These are phyloP conservation scores for Prunella strophiata DNA, from an alignment of 2,797 vertebrate genomes.

Conservation along the genomic window DNA sequence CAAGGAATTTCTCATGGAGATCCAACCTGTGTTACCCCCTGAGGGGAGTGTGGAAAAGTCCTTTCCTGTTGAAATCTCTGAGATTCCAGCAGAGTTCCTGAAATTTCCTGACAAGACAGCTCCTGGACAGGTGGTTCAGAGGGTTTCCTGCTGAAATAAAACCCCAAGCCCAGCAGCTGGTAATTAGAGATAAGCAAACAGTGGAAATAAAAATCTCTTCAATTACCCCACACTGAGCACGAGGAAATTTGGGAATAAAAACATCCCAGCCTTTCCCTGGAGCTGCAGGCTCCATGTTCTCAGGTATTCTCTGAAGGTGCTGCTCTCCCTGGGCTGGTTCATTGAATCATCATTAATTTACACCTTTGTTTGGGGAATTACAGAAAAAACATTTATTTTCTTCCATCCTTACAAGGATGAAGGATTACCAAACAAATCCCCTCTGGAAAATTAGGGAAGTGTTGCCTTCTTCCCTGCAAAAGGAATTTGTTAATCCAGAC, in stretches of 20 bases:
- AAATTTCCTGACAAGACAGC: background rate
- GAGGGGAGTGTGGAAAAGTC: background rate
- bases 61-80: background rate
- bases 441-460: background rate
- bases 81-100: background rate
- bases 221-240: background rate
- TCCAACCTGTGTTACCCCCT: no score
- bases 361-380: background rate
- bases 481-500: background rate
- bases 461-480: background rate
- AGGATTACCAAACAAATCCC: background rate
- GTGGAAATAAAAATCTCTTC: background rate
- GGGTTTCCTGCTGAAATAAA: background rate
- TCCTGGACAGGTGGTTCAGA: background rate
- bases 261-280: background rate
- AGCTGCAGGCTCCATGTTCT: background rate
- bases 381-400: background rate
- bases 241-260: background rate
- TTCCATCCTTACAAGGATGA: background rate
- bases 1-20: background rate
- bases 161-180: background rate
- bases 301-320: background rate
- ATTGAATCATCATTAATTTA: background rate
- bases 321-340: background rate
- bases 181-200: slow-evolving; percentile 17